Evolutionary conservation across 1,140 invertebrate genomes (phyloP).

Genomic region (Atta colombica): DNA sequence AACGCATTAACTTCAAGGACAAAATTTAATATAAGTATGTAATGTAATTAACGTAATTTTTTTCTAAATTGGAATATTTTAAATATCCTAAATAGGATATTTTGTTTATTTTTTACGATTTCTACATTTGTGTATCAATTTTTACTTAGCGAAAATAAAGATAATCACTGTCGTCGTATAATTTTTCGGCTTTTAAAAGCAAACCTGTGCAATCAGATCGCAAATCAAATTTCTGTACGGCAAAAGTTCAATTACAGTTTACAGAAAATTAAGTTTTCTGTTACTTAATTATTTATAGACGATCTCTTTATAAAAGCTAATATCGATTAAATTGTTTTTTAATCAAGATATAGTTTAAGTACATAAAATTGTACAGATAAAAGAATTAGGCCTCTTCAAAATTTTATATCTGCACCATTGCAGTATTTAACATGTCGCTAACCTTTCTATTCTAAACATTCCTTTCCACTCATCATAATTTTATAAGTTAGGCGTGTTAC

Average conservation of each 20-base stretch:
- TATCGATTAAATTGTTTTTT: background rate
- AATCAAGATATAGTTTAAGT: background rate
- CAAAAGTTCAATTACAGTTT: background rate
- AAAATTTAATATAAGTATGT: background rate
- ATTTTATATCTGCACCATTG: too few relatives aligned
- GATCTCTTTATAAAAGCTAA: background rate
- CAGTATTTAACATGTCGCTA: background rate
- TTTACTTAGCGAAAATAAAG: constrained; percentile 15
- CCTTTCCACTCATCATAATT: background rate
- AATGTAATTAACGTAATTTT: background rate
- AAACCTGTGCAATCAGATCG: background rate
- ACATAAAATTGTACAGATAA: background rate
- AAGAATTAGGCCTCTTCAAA: background rate
- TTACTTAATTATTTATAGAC: constrained; percentile 12
- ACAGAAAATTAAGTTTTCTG: background rate
- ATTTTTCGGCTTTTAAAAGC: background rate
- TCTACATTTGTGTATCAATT: background rate
- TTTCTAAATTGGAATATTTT: background rate
- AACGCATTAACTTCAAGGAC: constrained; percentile 24
- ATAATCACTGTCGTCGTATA: background rate
- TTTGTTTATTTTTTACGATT: background rate
- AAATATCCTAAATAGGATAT: background rate
- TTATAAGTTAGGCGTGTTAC: background rate
- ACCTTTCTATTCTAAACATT: background rate
- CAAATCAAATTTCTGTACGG: constrained; percentile 1